A percentile compares a stretch with the other conserved stretches of the same genome.
Evolutionary conservation across 2,113 vertebrate genomes (phyloP).

Genomic region (Castor canadensis): DNA sequence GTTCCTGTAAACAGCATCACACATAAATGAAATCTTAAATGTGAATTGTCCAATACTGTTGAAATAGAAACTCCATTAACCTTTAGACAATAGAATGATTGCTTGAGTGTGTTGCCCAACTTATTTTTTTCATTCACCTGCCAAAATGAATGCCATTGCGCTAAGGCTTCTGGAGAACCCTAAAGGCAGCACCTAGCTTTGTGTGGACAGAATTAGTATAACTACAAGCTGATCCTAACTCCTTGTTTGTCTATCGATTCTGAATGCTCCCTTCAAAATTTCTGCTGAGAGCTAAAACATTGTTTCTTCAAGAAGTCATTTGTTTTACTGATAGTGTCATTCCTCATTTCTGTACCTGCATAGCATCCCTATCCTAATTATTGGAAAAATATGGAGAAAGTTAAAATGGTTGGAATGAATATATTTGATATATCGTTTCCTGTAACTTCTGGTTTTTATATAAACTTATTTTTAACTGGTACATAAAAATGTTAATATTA

Average conservation of each 20-base stretch:
- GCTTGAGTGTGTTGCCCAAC: neutral
- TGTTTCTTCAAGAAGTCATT: neutral
- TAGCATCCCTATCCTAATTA: neutral
- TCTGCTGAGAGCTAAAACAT: conserved; percentile 35
- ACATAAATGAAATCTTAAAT: neutral
- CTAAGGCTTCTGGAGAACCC: conserved; percentile 39
- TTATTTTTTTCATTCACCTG: conserved; percentile 19
- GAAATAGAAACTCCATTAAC: neutral
- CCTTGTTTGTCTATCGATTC: conserved; percentile 43
- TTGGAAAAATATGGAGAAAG: neutral
- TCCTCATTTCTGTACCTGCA: neutral
- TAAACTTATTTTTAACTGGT: neutral
- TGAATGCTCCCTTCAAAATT: conserved; percentile 22
- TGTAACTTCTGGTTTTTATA: neutral
- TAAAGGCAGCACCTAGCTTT: conserved; percentile 27
- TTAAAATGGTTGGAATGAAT: neutral
- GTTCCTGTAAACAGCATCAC: neutral
- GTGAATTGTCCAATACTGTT: neutral
- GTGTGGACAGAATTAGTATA: conserved; percentile 24
- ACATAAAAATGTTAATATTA: neutral
- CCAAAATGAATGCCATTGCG: conserved; percentile 36
- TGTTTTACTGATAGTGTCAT: neutral
- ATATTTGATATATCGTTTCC: neutral
- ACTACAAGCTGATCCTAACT: neutral
- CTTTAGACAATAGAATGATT: neutral